phyloP scores from a whole-genome alignment of 2,113 vertebrate species.

The Scomber scombrus region DNA sequence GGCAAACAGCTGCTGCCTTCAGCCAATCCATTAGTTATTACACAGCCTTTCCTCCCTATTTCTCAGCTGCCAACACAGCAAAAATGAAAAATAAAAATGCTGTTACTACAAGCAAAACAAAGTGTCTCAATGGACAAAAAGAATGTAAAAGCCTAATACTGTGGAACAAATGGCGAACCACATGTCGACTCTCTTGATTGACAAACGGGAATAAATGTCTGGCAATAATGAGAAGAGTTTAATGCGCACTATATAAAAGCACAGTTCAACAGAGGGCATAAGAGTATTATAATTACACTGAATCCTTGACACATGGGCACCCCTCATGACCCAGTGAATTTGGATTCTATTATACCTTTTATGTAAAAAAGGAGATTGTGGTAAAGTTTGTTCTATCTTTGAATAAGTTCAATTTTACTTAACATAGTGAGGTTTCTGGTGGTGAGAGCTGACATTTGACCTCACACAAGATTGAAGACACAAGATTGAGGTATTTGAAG shows the following conservation, averaged over 20 bases:
- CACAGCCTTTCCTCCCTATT: background rate
- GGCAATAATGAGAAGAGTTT: background rate
- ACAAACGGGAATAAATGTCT: background rate
- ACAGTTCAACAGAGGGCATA: background rate
- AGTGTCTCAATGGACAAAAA: background rate
- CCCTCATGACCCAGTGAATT: background rate
- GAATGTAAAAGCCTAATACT: background rate
- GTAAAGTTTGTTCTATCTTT: no score
- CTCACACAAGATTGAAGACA: no score
- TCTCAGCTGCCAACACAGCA: slow-evolving; percentile 25
- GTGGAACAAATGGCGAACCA: background rate
- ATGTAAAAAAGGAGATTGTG: no score
- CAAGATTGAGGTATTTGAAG: no score
- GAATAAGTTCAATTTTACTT: no score
- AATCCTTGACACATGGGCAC: background rate
- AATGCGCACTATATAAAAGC: background rate
- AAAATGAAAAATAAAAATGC: background rate
- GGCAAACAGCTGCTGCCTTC: slow-evolving; percentile 58
- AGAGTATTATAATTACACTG: background rate
- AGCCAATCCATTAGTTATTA: slow-evolving; percentile 44
- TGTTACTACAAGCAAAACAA: background rate
- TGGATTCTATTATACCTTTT: no score
- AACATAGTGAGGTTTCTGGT: no score
- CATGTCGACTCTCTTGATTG: background rate
- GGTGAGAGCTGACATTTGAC: no score